Evolutionary conservation across 2,797 vertebrate genomes (phyloP), one percentile per base, ranked within the genome.

Genomic region (Ctenopoma multispine): DNA sequence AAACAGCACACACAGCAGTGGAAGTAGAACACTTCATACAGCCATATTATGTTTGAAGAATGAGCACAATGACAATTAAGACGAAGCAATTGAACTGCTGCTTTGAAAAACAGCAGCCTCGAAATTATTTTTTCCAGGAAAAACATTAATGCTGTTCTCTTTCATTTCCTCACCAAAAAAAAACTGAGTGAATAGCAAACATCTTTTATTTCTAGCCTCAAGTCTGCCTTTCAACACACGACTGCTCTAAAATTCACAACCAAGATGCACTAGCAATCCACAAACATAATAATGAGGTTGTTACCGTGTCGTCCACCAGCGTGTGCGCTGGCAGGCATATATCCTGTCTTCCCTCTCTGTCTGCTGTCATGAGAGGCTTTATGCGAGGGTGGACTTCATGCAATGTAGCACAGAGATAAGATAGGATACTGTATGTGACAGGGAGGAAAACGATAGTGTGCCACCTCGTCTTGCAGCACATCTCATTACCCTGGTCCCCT

Each of bases 401-500:
- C 46, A 41, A 58, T 70, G 75, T 50, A 63, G 49, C 72, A 51
- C 2, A 3, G 41, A 76, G 75, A 84, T 64, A 68, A 75, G 77
- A 73, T 34, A 29, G 74, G 54, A 73, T 34, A 57, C 58, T 69
- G 77, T 56, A 75, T 76, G 49, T 77, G 82, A 87, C 82, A 77
- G 72, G 69, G 48, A 75, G 66, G 77, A 38, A 79, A 74, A 61
- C 23, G 69, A 80, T 69, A 70, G 75, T 14, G 15, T 34, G 23
- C 50, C 74, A 46, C 56, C 74, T 81, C 49, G 17, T 76, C 76
- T 57, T 63, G 78, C 64, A 11, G 80, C 83, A 84, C 86, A 79
- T 87, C 83, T 87, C 87, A 89, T 90, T 91, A 87, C 76, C 64
- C 72, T 1, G 62, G 69, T 75, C 81, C 78, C 81, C 80, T 75